Evolutionary conservation across 64 coral and sea anemone genomes (phyloP), one percentile per base, ranked within the genome.

Genomic region (Stichodactyla helianthus): DNA sequence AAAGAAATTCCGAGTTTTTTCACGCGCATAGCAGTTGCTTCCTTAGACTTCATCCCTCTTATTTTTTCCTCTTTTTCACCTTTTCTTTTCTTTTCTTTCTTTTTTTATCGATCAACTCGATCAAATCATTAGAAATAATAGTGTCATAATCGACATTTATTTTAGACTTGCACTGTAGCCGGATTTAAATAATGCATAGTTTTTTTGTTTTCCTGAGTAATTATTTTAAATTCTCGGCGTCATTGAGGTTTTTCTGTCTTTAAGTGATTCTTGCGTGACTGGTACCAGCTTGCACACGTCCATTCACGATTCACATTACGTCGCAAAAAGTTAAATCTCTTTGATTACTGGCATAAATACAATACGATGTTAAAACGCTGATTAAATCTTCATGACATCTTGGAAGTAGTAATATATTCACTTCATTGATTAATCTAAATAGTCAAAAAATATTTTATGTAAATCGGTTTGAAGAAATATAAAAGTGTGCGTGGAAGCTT

Each of bases 161-260:
- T n/a, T 65, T 9, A 1, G 22, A 18, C 62, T 65, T 65, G 62
- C 3, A 65, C 19, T 65, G 8, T 65, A 65, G 22, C 22, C 18
- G 62, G 68, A n/a, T 74, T 68, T 27, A 74, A 74, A 74, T 74
- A 74, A 74, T 74, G n/a, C 11, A 74, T 74, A 31, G 26, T 74
- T 0, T 74, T 10, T 10, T 26, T 31, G 25, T 27, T 74, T 31
- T 74, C 26, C 23, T 9, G 9, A 65, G 4, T 65, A 6, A 65
- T 65, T 65, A 65, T 65, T 22, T 27, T 11, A 31, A 74, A 10
- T 74, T 74, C 2, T 23, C 12, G 9, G 4, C 56, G 19, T 65
- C n/a, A 74, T 74, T 74, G 12, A 58, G 8, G n/a, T 9, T 74
- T 31, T 74, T 74, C 25, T 74, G 13, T 74, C 68, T 31, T 74